Percentiles rank a stretch among this genome's conserved stretches.
These are phyloP conservation scores for Taxidea taxus DNA, from an alignment of 2,113 vertebrate species.

Conservation along the genomic window DNA sequence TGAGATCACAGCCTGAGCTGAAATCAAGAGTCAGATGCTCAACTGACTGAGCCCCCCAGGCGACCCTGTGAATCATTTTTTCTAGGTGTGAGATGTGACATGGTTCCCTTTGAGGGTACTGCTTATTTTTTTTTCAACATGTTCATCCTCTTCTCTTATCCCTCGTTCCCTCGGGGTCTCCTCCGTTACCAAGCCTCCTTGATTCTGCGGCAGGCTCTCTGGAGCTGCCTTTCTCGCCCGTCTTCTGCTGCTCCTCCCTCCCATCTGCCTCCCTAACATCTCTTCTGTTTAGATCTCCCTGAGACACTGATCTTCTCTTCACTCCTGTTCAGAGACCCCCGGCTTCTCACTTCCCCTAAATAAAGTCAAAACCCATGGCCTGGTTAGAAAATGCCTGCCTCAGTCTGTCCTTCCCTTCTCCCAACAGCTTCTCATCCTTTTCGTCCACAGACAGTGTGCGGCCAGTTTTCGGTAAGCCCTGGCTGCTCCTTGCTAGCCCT, in stretches of 20 bases:
- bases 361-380: neutral
- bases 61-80: neutral
- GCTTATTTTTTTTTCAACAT: neutral
- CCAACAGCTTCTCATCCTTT: fast-evolving
- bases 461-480: neutral
- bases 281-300: neutral
- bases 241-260: neutral
- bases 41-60: neutral
- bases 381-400: neutral
- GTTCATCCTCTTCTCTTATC: neutral
- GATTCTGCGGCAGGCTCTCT: neutral
- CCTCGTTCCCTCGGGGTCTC: neutral
- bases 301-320: neutral
- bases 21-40: neutral
- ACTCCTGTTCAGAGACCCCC: neutral
- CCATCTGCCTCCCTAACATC: neutral
- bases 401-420: neutral
- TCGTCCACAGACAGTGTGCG: neutral
- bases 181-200: neutral
- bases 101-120: neutral
- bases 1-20: neutral
- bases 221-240: neutral
- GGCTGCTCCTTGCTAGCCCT: neutral
- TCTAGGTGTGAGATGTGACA: neutral
- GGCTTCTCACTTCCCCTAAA: neutral